Evolutionary conservation across 2,888 invertebrate genomes (phyloP), one percentile per base, ranked within the genome.

Genomic region (Fragum whitleyi): DNA sequence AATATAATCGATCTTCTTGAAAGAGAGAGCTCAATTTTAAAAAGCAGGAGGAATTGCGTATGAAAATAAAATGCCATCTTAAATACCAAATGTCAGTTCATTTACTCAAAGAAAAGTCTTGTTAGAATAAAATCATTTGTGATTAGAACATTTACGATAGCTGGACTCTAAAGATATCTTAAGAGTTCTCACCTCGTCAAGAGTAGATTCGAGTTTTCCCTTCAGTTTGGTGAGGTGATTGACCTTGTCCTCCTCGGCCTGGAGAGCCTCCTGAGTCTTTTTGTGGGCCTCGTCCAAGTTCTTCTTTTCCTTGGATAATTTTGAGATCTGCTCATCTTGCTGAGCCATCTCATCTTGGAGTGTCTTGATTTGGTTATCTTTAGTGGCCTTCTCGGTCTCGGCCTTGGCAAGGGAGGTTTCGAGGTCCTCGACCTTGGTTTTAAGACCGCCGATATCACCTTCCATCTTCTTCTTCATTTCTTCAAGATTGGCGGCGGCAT

Each of bases 161-260:
- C n/a, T n/a, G n/a, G n/a, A n/a, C n/a, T n/a, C n/a, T n/a, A n/a
- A n/a, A n/a, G n/a, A n/a, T n/a, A n/a, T n/a, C n/a, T n/a, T n/a
- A n/a, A n/a, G n/a, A n/a, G n/a, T n/a, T 14, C 16, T 47, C 28
- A 94, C 93, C 91, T 99, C 99, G 95, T 99, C 99, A 88, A 99
- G 96, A 93, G 98, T 99, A 95, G 75, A 69, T 36, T 99, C 99
- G 94, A 99, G 96, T 95, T 99, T 99, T 93, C 97, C 96, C 96
- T 99, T 99, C 90, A 99, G 98, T 95, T 99, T 99, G 96, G 98
- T 99, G 95, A 99, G 96, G 96, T 99, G 99, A 96, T 99, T 99
- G 94, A 98, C 97, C 95, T 99, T 99, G 96, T 99, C 99, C 95
- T 99, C 99, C 92, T 98, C 98, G 87, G 98, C 98, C 93, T 95